Percentiles rank a stretch among this genome's conserved stretches.
Conservation (phyloP, 2,888 invertebrate species). For the Tribolium freemani region DNA sequence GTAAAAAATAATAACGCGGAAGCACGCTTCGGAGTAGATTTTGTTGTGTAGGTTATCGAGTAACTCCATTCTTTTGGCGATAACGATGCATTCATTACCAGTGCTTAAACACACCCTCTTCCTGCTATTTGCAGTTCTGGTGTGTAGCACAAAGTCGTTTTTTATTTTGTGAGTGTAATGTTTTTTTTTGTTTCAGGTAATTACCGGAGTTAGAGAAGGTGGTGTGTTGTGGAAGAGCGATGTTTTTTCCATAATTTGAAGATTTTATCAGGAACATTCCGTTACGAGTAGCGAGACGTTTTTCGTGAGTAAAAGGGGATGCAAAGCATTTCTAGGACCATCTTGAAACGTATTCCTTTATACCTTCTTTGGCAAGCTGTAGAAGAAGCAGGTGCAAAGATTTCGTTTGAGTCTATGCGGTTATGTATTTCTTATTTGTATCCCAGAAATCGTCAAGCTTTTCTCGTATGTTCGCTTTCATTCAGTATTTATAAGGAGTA, state of each 20-base stretch:
- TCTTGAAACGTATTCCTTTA: constrained; percentile 35
- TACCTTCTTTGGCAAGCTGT: constrained; percentile 28
- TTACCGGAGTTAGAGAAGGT: neutral
- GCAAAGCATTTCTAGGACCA: constrained; percentile 33
- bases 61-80: neutral
- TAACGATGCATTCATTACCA: neutral
- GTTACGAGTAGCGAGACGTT: constrained; percentile 19
- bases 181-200: constrained; percentile 30
- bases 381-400: constrained; percentile 35
- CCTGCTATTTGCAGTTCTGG: neutral
- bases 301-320: constrained; percentile 26
- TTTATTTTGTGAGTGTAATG: neutral
- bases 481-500: constrained; percentile 44
- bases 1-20: neutral
- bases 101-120: neutral
- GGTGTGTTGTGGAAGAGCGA: neutral
- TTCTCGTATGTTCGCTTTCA: constrained; percentile 44
- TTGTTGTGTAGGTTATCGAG: neutral
- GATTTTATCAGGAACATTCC: constrained; percentile 30
- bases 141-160: neutral
- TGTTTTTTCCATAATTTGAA: constrained; percentile 15
- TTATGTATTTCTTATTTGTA: constrained; percentile 43
- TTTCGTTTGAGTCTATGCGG: constrained; percentile 40
- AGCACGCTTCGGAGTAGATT: neutral
- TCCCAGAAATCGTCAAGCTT: constrained; percentile 35